Conservation (phyloP, 2,797 vertebrate genomes). For the Manis javanica region DNA sequence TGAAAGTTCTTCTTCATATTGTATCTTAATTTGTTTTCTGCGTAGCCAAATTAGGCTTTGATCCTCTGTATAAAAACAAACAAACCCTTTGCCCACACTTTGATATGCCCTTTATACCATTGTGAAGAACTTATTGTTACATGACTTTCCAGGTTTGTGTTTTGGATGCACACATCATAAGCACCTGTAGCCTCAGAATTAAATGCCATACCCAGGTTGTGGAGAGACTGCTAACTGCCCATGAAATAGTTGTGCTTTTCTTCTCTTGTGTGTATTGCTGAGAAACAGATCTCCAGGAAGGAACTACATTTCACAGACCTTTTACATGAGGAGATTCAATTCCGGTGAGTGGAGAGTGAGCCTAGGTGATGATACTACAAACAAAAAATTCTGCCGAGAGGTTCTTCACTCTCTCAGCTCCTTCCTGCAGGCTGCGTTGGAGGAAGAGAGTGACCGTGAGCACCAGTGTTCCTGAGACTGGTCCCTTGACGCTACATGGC, state of each 20-base stretch:
- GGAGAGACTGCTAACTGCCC: neutral
- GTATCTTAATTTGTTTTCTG: too few relatives aligned
- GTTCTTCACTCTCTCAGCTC: neutral
- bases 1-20: too few relatives aligned
- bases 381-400: neutral
- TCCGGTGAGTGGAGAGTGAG: neutral
- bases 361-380: too few relatives aligned
- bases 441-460: neutral
- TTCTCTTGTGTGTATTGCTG: neutral
- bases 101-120: too few relatives aligned
- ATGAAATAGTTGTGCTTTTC: neutral
- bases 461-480: neutral
- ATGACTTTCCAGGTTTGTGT: neutral
- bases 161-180: neutral
- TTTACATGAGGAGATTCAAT: neutral
- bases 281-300: neutral
- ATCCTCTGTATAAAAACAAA: too few relatives aligned
- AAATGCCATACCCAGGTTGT: accelerated
- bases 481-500: neutral
- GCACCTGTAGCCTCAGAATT: neutral
- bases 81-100: too few relatives aligned
- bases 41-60: too few relatives aligned
- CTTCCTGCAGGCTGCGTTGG: neutral
- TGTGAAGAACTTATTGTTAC: too few relatives aligned
- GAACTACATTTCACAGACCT: neutral